Evolutionary conservation across 2,113 vertebrate species (phyloP), one percentile per base, ranked within the genome.

Genomic region (Dinomys branickii): DNA sequence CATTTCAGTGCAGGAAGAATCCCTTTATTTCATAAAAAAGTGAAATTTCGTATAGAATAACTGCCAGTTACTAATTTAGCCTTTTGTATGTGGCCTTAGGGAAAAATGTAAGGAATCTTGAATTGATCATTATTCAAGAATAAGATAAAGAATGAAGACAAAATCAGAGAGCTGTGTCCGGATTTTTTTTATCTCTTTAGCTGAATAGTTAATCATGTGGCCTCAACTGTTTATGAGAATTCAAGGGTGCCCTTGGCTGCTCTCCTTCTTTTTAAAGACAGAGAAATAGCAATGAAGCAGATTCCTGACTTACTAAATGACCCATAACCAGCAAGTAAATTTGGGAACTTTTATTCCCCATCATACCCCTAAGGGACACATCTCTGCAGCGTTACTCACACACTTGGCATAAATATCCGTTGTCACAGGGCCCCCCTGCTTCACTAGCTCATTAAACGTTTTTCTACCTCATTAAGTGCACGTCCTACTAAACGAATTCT

Each of bases 31-130:
- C 65, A 91, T 44, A 77, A 94, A 88, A 83, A 69, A 33, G 77
- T 26, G 90, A 81, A 96, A 44, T 20, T 82, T 88, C 12, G 58
- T 73, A 61, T 52, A 84, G 54, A 63, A 75, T 67, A 85, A 54
- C 26, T 59, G 26, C 61, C 14, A 61, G 3, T 94, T 80, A 80
- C 17, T 82, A 65, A 84, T 85, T 91, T 91, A 93, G 7, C 41
- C n/a, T 65, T 67, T 67, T 67, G 11, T 63, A 44, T 54, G n/a
- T 33, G 65, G 58, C 58, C 5, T 30, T 28, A 85, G 58, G 77
- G 13, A 90, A 94, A 71, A 83, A 50, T 73, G 52, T 91, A 82
- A 90, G 30, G 95, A 95, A 63, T 91, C 33, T 56, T 90, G 52
- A 90, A 71, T 17, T 81, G 59, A 71, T n/a, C 41, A 4, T 94